Evolutionary conservation across 2,888 invertebrate genomes (phyloP).

Genomic region (Gibbula magus): DNA sequence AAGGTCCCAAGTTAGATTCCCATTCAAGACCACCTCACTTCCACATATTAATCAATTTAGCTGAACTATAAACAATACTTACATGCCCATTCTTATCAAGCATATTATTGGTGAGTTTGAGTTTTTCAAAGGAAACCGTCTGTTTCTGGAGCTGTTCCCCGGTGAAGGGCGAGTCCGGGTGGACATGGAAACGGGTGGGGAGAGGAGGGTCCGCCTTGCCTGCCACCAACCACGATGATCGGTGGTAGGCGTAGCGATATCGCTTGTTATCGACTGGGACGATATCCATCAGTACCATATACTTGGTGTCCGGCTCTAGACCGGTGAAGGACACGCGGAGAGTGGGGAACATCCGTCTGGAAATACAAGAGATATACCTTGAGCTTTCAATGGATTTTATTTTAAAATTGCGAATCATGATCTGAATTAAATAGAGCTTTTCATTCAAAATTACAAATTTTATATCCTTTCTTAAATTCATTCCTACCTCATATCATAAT

Average conservation of each 20-base stretch:
- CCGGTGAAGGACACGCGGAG: constrained; percentile 93
- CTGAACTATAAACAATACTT: constrained; percentile 39
- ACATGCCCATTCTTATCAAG: constrained; percentile 79
- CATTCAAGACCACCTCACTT: no score
- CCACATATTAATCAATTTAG: no score
- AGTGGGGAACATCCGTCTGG: constrained; percentile 98
- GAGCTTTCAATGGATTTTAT: no score
- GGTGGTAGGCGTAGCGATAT: constrained; percentile 95
- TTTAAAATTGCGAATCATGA: no score
- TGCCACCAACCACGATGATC: constrained; percentile 97
- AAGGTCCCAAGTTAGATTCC: no score
- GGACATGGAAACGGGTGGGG: constrained; percentile 94
- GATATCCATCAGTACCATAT: constrained; percentile 95
- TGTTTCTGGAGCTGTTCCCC: constrained; percentile 96
- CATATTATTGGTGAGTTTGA: constrained; percentile 98
- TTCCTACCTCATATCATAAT: no score
- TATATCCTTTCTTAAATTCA: no score
- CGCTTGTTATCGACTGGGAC: constrained; percentile 97
- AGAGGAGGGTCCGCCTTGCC: constrained; percentile 97
- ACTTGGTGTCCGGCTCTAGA: constrained; percentile 80
- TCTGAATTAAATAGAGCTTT: no score
- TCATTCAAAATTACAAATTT: no score
- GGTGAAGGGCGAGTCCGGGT: constrained; percentile 96
- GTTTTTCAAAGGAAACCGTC: constrained; percentile 98
- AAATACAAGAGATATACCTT: constrained; percentile 37